Conservation (phyloP, 2,888 invertebrate genomes). For the Zele albiditarsus region DNA sequence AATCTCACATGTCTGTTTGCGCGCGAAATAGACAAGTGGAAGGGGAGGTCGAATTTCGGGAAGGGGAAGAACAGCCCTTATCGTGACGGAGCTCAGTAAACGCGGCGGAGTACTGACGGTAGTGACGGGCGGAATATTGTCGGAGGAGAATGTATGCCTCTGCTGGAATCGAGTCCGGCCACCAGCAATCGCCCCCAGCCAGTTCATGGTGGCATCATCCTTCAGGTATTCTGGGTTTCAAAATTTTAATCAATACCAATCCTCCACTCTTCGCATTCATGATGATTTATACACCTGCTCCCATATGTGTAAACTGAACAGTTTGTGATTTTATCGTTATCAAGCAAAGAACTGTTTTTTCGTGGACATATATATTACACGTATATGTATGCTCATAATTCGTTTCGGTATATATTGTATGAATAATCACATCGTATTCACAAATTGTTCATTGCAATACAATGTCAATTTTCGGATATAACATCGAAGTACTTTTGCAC, state of each 20-base stretch:
- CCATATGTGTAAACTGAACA: too few species aligned
- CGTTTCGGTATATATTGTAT: too few species aligned
- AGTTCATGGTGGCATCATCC: slow-evolving; percentile 72
- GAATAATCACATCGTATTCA: too few species aligned
- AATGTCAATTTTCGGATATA: too few species aligned
- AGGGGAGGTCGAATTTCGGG: slow-evolving; percentile 55
- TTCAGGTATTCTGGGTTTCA: slow-evolving; percentile 63
- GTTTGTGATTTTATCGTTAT: too few species aligned
- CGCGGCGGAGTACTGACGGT: slow-evolving; percentile 58
- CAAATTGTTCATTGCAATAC: too few species aligned
- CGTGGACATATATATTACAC: too few species aligned
- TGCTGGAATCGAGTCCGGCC: slow-evolving; percentile 69
- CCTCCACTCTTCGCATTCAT: background rate
- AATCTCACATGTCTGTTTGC: slow-evolving; percentile 70
- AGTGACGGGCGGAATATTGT: slow-evolving; percentile 73
- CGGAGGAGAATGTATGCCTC: slow-evolving; percentile 72
- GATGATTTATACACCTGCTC: background rate
- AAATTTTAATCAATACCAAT: background rate
- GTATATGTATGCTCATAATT: too few species aligned
- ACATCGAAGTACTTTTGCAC: too few species aligned
- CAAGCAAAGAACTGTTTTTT: too few species aligned
- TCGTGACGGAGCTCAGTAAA: slow-evolving; percentile 60
- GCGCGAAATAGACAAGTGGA: slow-evolving; percentile 62
- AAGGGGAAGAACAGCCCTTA: slow-evolving; percentile 51
- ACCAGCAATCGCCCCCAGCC: slow-evolving; percentile 69